These are phyloP conservation scores for Nothoprocta pentlandii DNA, from an alignment of 2,113 vertebrate species.

Conservation along the genomic window DNA sequence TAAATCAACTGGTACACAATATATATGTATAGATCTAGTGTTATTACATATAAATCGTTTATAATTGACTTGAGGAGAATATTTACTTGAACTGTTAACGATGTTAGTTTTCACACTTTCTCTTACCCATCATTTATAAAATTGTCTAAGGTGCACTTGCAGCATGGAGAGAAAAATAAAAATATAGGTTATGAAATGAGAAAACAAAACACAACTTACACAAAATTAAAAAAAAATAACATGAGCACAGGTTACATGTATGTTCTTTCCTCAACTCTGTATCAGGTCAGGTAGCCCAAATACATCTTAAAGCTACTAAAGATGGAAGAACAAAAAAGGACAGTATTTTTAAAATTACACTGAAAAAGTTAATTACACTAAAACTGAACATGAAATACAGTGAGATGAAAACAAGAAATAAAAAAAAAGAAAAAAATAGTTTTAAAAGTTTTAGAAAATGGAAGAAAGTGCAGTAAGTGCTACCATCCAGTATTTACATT, in stretches of 20 bases:
- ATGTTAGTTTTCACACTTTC: slow-evolving; percentile 59
- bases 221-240: background rate
- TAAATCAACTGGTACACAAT: background rate
- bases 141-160: slow-evolving; percentile 85
- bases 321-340: background rate
- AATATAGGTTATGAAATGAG: slow-evolving; percentile 74
- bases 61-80: slow-evolving; percentile 19
- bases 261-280: background rate
- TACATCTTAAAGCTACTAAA: background rate
- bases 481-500: background rate
- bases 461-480: background rate
- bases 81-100: slow-evolving; percentile 29
- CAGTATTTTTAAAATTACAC: background rate
- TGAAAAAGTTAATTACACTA: slow-evolving; percentile 21
- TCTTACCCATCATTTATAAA: slow-evolving; percentile 78
- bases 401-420: background rate
- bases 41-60: background rate
- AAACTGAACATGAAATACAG: slow-evolving; percentile 14
- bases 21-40: slow-evolving; percentile 4
- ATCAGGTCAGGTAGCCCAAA: background rate
- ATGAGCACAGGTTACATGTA: background rate
- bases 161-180: slow-evolving; percentile 89
- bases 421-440: background rate
- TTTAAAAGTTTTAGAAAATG: background rate
- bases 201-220: slow-evolving; percentile 57